Evolutionary conservation across 2,888 invertebrate species (phyloP).

Genomic region (Achlya flavicornis): DNA sequence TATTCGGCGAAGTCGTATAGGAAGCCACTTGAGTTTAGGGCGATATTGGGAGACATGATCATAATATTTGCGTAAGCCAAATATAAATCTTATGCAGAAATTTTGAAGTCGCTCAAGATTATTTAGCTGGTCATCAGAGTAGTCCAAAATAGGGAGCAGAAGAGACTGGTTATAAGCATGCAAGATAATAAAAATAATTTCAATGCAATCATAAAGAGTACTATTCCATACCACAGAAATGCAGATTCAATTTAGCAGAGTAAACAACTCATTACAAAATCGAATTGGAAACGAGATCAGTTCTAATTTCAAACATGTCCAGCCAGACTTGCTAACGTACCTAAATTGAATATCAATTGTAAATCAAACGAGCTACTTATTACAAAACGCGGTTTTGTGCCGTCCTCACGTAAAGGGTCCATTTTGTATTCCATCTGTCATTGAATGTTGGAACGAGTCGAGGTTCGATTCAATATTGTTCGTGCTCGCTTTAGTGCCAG

Average conservation of each 20-base stretch:
- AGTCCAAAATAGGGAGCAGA: too few species aligned
- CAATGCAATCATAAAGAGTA: too few species aligned
- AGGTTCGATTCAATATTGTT: constrained; percentile 10
- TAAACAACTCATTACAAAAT: not conserved
- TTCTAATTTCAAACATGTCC: constrained; percentile 9
- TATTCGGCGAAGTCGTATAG: too few species aligned
- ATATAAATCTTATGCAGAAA: too few species aligned
- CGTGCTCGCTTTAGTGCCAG: constrained; percentile 10
- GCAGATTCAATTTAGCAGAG: constrained; percentile 1
- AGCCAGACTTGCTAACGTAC: not conserved
- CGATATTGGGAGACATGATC: too few species aligned
- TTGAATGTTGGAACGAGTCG: constrained; percentile 7
- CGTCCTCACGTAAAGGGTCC: constrained; percentile 11
- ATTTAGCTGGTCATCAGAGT: too few species aligned
- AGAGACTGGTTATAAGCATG: too few species aligned
- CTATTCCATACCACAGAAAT: not conserved
- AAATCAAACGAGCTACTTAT: constrained; percentile 12
- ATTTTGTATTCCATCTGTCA: constrained; percentile 14
- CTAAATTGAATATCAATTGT: constrained; percentile 8
- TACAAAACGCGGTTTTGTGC: constrained; percentile 10
- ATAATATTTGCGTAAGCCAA: too few species aligned
- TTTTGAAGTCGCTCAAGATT: too few species aligned
- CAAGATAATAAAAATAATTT: too few species aligned
- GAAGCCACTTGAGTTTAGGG: too few species aligned
- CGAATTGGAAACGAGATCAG: not conserved